These are phyloP conservation scores for Lepidochitona cinerea DNA, from an alignment of 2,888 invertebrate genomes.

Conservation along the genomic window DNA sequence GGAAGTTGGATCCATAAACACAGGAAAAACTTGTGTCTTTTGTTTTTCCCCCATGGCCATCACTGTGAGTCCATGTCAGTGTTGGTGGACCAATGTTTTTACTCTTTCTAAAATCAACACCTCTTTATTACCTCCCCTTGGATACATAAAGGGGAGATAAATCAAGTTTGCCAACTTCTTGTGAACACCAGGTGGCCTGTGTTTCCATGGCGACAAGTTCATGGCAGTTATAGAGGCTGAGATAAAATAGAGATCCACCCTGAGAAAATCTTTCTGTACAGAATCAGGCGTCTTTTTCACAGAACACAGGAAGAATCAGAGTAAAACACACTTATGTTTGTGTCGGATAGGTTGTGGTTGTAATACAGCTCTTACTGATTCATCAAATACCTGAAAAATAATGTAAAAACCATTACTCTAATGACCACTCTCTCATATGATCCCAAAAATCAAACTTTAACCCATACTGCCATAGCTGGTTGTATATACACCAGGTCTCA, in stretches of 20 bases:
- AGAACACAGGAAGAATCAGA: constrained; percentile 29
- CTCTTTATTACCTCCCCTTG: too few species aligned
- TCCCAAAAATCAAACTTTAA: not conserved
- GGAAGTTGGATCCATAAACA: too few species aligned
- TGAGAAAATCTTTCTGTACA: not conserved
- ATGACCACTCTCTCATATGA: not conserved
- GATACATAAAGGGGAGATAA: not conserved
- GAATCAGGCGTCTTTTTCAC: too few species aligned
- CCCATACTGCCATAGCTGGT: not conserved
- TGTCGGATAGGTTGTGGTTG: constrained; percentile 92
- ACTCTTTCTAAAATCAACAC: too few species aligned
- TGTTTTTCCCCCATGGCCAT: too few species aligned
- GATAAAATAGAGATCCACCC: too few species aligned
- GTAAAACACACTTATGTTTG: constrained; percentile 75
- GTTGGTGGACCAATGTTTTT: too few species aligned
- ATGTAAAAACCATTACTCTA: constrained; percentile 8
- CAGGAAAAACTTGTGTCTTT: too few species aligned
- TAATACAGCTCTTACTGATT: constrained; percentile 96
- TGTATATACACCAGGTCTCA: too few species aligned
- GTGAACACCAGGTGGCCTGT: not conserved
- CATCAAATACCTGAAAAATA: constrained; percentile 90
- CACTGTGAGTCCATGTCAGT: too few species aligned
- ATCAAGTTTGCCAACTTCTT: not conserved
- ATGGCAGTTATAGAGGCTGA: not conserved
- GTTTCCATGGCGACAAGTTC: not conserved